These are phyloP conservation scores for Myotis daubentonii DNA, from an alignment of 2,797 vertebrate genomes.

Conservation along the genomic window DNA sequence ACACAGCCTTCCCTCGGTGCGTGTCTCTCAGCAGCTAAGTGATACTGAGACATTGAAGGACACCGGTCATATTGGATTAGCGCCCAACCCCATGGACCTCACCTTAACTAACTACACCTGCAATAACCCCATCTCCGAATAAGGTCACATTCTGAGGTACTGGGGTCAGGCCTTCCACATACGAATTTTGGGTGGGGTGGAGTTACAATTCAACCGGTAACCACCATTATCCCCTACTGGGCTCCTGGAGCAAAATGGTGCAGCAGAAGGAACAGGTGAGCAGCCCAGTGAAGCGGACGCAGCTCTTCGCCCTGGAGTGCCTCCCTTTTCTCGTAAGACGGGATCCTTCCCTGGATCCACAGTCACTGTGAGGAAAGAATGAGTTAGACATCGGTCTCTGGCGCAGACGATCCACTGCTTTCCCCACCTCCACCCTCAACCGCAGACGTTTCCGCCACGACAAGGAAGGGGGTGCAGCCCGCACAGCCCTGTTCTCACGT, in stretches of 20 bases:
- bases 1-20: background rate
- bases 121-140: background rate
- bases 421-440: accelerated
- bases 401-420: background rate
- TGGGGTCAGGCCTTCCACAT: background rate
- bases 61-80: background rate
- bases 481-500: background rate
- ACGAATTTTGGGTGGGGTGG: background rate
- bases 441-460: background rate
- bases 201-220: background rate
- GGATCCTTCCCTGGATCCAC: background rate
- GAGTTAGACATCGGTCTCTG: accelerated
- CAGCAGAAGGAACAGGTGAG: background rate
- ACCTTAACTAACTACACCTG: background rate
- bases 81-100: background rate
- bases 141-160: background rate
- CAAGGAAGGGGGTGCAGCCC: background rate
- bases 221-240: background rate
- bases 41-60: background rate
- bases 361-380: background rate
- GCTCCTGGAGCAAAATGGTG: background rate
- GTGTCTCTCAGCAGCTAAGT: background rate
- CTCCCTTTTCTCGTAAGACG: background rate
- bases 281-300: background rate
- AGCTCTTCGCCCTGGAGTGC: background rate